Evolutionary conservation across 2,888 invertebrate genomes (phyloP), one percentile per base, ranked within the genome.

Genomic region (Athrips mouffetella): DNA sequence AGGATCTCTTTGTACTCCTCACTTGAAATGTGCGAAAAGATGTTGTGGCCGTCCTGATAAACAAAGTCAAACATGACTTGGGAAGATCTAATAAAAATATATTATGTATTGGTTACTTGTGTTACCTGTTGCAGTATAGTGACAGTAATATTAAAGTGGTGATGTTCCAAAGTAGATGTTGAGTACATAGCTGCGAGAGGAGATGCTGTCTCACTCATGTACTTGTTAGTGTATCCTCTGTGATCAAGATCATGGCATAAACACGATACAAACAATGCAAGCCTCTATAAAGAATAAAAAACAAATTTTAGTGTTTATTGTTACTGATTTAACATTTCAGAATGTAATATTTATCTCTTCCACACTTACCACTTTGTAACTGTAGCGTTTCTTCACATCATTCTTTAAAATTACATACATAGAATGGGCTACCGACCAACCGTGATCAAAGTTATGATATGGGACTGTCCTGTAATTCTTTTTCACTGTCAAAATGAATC

Each of bases 361-460:
- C 25, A 25, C 11, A 56, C 70, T 63, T 54, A 81, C 83, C 73
- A 72, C 74, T 52, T 70, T 77, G 40, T 70, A 72, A 55, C 70
- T 62, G 44, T 79, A 82, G 8, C 71, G 58, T 1, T 62, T 55
- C 2, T 41, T 29, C 1, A 49, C n/a, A 45, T 83, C 81, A 25
- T 63, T 73, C 73, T 93, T 93, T 46, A 95, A 81, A 41, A 95
- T 92, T 2, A 92, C 91, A 67, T 93, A 95, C 91, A 95, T 94
- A 13, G 94, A 91, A 64, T 96, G 94, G 1, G 96, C 95, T 0
- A 96, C 96, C 0, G 95, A 92, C 90, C 96, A 96, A 0, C 94
- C 96, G 67, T 96, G 96, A 18, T 93, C 93, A 92, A 96, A 96
- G 73, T 96, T 96, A 72, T 96, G 96, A 69, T 96, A 96, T 0